These are phyloP conservation scores for Tethea ocularis DNA, from an alignment of 2,888 invertebrate genomes.

Conservation along the genomic window DNA sequence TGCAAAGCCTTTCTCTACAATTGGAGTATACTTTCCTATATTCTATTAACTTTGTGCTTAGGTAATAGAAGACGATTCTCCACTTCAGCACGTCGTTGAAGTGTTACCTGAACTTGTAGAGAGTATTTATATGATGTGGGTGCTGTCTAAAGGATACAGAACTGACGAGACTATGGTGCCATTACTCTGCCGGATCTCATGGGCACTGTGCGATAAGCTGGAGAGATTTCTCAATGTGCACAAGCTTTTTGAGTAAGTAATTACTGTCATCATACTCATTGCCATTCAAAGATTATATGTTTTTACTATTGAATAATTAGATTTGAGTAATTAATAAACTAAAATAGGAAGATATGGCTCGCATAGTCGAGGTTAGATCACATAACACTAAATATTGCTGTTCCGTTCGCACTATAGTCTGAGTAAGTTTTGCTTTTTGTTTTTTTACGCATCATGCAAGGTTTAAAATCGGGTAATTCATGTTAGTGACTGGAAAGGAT, in stretches of 20 bases:
- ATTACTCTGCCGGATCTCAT: slow-evolving; percentile 91
- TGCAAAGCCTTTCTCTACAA: too few relatives aligned
- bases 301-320: too few relatives aligned
- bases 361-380: too few relatives aligned
- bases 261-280: background rate
- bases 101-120: slow-evolving; percentile 91
- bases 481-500: too few relatives aligned
- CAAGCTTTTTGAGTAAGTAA: slow-evolving; percentile 89
- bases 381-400: too few relatives aligned
- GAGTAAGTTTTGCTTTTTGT: too few relatives aligned
- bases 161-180: slow-evolving; percentile 94
- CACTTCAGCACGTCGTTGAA: slow-evolving; percentile 88
- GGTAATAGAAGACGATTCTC: slow-evolving; percentile 88
- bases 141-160: slow-evolving; percentile 92
- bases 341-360: too few relatives aligned
- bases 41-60: slow-evolving; percentile 43
- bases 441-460: too few relatives aligned
- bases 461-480: too few relatives aligned
- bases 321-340: too few relatives aligned
- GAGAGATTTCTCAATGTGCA: slow-evolving; percentile 87
- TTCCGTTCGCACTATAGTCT: too few relatives aligned
- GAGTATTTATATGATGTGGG: slow-evolving; percentile 95
- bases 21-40: background rate
- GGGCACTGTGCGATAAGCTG: slow-evolving; percentile 91
- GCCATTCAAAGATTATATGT: too few relatives aligned